Evolutionary conservation across 2,113 vertebrate genomes (phyloP), one percentile per base, ranked within the genome.

Genomic region (Apodemus sylvaticus): DNA sequence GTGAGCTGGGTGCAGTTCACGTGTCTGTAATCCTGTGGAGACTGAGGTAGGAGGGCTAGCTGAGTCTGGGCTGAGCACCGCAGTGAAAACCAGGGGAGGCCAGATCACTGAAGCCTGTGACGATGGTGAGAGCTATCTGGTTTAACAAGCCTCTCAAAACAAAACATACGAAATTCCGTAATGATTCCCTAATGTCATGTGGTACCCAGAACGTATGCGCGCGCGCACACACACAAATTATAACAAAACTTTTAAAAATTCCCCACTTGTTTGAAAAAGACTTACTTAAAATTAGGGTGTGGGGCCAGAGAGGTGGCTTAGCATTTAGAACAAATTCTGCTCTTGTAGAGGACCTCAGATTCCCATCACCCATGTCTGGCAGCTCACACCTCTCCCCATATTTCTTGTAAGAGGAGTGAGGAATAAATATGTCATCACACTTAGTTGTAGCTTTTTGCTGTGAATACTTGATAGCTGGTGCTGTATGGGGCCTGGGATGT

Each of bases 241-340:
- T 78, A 0, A 19, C 48, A 79, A 53, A 13, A 45, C 7, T 29
- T 3, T 45, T 42, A 12, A 11, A 3, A n/a, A 71, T 96, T 89
- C 20, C 64, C 42, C 39, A 86, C 39, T 88, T 89, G 73, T 93
- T 76, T 94, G 36, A 91, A 86, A 94, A 94, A 71, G 91, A 55
- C 26, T 26, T 86, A 31, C 89, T 93, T 90, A 91, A 93, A 78
- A 74, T 87, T 53, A 78, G 45, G 82, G 74, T 73, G 24, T 34
- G 55, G 19, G 36, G 34, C 79, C 31, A 60, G 53, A 34, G 31
- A 55, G 34, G 5, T n/a, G 5, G 12, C 31, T 81, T n/a, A n/a
- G 53, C 34, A 12, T 34, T 34, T 58, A 78, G 76, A 34, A 51
- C 76, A 51, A 14, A 9, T 34, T 8, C 26, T 31, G 16, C 8